Evolutionary conservation across 2,888 invertebrate genomes (phyloP).

Genomic region (Nephrotoma appendiculata): DNA sequence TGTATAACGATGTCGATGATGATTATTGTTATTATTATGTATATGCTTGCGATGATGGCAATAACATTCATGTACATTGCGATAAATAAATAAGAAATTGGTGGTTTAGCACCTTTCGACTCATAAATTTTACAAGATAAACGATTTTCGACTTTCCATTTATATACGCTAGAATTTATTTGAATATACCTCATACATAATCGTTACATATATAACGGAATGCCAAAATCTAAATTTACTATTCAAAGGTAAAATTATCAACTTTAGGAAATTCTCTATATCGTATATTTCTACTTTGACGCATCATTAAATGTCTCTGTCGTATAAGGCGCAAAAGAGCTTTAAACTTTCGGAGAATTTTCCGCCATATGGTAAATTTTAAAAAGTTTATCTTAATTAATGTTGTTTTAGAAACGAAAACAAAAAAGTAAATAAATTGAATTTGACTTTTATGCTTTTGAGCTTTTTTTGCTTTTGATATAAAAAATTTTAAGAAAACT

Average conservation of each 20-base stretch:
- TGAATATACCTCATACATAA: background rate
- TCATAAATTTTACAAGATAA: background rate
- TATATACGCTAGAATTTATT: background rate
- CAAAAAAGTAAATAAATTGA: background rate
- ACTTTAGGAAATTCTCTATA: background rate
- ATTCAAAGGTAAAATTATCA: background rate
- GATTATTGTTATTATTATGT: background rate
- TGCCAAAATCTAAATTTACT: background rate
- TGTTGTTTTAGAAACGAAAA: background rate
- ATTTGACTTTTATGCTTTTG: background rate
- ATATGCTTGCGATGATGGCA: background rate
- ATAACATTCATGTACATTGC: background rate
- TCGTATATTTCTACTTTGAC: background rate
- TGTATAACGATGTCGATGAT: background rate
- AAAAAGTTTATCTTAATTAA: background rate
- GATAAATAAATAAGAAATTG: background rate
- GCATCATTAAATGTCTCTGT: background rate
- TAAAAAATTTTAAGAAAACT: background rate
- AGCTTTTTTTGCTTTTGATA: background rate
- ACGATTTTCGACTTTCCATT: background rate
- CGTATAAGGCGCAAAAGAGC: background rate
- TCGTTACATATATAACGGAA: background rate
- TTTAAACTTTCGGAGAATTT: background rate
- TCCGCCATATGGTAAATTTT: background rate
- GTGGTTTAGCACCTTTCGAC: background rate